These are phyloP conservation scores for Pogonocichla stellata DNA, from an alignment of 2,113 vertebrate genomes.

Conservation along the genomic window DNA sequence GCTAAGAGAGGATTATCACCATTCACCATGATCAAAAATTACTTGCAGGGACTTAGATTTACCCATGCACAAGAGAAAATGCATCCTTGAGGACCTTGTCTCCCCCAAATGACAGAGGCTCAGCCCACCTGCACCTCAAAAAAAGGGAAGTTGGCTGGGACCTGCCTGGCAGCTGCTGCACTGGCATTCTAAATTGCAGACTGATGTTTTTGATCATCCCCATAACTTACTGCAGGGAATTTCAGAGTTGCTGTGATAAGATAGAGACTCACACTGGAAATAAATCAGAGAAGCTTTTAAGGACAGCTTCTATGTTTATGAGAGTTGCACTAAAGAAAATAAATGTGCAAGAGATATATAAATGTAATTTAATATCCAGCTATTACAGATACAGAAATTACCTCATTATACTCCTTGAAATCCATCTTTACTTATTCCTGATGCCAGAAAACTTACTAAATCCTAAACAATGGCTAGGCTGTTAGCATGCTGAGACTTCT, in stretches of 20 bases:
- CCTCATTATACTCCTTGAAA: neutral
- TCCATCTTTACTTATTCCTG: neutral
- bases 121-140: neutral
- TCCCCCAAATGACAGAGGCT: neutral
- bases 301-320: neutral
- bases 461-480: neutral
- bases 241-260: neutral
- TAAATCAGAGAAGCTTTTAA: constrained; percentile 8
- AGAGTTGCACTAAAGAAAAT: constrained; percentile 22
- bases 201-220: neutral
- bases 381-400: constrained; percentile 30
- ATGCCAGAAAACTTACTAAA: neutral
- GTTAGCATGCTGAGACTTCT: neutral
- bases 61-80: neutral
- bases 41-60: neutral
- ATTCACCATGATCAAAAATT: neutral
- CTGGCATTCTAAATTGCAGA: neutral
- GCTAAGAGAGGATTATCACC: neutral
- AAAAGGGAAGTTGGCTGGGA: neutral
- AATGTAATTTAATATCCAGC: neutral
- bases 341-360: neutral
- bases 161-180: neutral
- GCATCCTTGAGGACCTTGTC: neutral
- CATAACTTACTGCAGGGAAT: neutral
- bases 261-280: neutral